Evolutionary conservation across 2,113 vertebrate species (phyloP).

Genomic region (Podocnemis expansa): DNA sequence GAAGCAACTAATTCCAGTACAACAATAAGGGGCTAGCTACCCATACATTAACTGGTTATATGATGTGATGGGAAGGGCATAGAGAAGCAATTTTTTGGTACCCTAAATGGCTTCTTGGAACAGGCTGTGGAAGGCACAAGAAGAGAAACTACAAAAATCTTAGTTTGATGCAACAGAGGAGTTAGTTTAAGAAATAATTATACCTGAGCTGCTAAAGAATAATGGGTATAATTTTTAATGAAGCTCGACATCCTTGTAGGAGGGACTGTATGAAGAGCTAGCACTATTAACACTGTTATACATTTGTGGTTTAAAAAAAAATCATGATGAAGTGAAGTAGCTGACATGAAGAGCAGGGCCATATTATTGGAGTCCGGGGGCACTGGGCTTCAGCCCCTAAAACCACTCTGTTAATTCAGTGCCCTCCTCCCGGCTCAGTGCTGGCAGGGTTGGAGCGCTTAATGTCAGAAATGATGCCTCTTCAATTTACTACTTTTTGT

Average conservation of each 20-base stretch:
- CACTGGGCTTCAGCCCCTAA: too few relatives aligned
- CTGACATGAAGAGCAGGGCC: neutral
- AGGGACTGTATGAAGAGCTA: neutral
- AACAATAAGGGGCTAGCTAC: neutral
- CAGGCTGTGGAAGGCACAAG: too few relatives aligned
- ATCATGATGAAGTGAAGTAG: neutral
- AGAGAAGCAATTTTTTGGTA: neutral
- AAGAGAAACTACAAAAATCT: neutral
- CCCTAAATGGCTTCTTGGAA: neutral
- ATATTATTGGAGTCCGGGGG: too few relatives aligned
- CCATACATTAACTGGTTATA: neutral
- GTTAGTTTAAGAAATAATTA: neutral
- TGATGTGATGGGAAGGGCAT: neutral
- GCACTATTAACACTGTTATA: neutral
- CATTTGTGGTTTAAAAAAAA: neutral
- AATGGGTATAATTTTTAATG: neutral
- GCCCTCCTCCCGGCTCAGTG: too few relatives aligned
- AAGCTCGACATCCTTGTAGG: neutral
- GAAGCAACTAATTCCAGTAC: neutral
- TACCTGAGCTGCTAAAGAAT: neutral
- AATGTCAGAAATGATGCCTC: neutral
- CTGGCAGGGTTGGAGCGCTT: too few relatives aligned
- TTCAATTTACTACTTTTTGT: neutral
- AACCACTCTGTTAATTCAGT: too few relatives aligned
- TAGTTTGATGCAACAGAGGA: neutral